Conservation (phyloP, 2,797 vertebrate genomes). For the Characodon lateralis region DNA sequence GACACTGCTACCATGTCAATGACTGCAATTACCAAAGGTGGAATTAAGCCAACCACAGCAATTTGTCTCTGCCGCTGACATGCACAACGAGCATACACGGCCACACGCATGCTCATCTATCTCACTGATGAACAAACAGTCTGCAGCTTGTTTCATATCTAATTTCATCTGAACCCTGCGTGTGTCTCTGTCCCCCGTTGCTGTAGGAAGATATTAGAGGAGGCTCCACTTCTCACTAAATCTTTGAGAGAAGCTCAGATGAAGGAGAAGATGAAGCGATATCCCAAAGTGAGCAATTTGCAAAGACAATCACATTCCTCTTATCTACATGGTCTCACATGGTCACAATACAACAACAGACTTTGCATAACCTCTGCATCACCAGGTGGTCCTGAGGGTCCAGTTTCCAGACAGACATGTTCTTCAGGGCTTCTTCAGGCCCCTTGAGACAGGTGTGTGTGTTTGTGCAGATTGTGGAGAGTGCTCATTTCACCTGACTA, state of each 20-base stretch:
- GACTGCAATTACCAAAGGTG: slow-evolving; percentile 70
- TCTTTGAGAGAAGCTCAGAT: slow-evolving; percentile 85
- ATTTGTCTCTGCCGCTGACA: slow-evolving; percentile 58
- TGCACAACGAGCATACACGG: slow-evolving; percentile 1
- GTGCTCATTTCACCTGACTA: slow-evolving; percentile 65
- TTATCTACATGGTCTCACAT: background rate
- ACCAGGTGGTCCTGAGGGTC: slow-evolving; percentile 91
- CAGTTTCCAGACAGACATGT: slow-evolving; percentile 92
- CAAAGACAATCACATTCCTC: background rate
- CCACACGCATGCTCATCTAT: slow-evolving; percentile 50
- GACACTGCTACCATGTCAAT: slow-evolving; percentile 59
- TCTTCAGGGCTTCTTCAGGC: slow-evolving; percentile 93
- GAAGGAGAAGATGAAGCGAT: slow-evolving; percentile 89
- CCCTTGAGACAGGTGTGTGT: slow-evolving; percentile 89
- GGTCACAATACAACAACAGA: background rate
- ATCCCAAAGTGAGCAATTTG: slow-evolving; percentile 86
- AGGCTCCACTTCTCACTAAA: slow-evolving; percentile 90
- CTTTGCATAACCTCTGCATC: slow-evolving; percentile 19
- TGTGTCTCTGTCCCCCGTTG: slow-evolving; percentile 8
- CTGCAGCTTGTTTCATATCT: slow-evolving; percentile 19
- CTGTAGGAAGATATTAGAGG: slow-evolving; percentile 88
- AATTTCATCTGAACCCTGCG: background rate
- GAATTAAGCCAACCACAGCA: slow-evolving; percentile 70
- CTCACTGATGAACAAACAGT: background rate
- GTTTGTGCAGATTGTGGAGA: slow-evolving; percentile 63